Evolutionary conservation across 64 coral and sea anemone genomes (phyloP).

Genomic region (Hydrozoanthus tunicans): DNA sequence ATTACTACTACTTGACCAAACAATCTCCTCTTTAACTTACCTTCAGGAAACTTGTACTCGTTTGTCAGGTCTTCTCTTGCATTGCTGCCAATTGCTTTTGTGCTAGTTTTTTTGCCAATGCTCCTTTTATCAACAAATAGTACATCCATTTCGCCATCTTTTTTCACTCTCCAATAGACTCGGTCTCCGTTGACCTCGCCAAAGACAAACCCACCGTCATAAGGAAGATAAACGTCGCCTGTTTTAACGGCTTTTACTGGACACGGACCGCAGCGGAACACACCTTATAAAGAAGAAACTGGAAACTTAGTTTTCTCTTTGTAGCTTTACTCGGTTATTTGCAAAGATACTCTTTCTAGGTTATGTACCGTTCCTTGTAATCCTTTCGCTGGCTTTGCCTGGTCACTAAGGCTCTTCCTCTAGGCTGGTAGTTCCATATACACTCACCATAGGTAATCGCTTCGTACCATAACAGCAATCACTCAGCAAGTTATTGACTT

Average conservation of each 20-base stretch:
- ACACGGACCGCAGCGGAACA: conserved; percentile 62
- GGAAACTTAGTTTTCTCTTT: no score
- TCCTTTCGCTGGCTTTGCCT: no score
- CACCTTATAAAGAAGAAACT: neutral
- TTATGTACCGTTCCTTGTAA: no score
- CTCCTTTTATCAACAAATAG: neutral
- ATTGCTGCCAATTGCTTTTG: neutral
- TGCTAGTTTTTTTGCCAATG: neutral
- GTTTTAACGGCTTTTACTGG: neutral
- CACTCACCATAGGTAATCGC: no score
- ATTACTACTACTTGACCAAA: neutral
- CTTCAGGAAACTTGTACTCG: conserved; percentile 46
- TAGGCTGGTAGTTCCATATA: no score
- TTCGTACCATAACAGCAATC: no score
- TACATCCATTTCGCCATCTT: neutral
- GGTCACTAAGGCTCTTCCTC: no score
- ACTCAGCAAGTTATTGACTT: no score
- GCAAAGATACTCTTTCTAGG: no score
- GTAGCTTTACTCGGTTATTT: no score
- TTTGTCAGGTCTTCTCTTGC: neutral
- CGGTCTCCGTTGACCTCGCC: neutral
- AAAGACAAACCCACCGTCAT: neutral
- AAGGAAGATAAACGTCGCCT: neutral
- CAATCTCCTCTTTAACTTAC: neutral
- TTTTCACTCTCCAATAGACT: conserved; percentile 5